These are phyloP conservation scores for Cinclus mexicanus DNA, from an alignment of 2,113 vertebrate genomes.

Conservation along the genomic window DNA sequence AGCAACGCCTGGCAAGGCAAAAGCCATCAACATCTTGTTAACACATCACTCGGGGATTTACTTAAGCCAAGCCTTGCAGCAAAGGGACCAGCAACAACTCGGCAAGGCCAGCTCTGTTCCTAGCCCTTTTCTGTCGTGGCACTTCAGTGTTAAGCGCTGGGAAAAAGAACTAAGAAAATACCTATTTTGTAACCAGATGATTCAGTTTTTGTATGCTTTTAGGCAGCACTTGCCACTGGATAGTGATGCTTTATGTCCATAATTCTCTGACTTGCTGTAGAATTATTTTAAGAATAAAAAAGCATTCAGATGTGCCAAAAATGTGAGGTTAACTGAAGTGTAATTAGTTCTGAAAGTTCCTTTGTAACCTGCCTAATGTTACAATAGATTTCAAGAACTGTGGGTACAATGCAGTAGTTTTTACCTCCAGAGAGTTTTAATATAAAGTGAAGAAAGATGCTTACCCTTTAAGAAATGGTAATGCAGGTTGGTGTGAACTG, in stretches of 20 bases:
- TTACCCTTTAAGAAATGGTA: conserved; percentile 58
- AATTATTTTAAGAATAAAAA: conserved; percentile 46
- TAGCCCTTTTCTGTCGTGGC: neutral
- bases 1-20: neutral
- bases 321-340: conserved; percentile 45
- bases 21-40: neutral
- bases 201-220: conserved; percentile 55
- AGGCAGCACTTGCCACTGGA: conserved; percentile 39
- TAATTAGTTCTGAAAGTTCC: conserved; percentile 42
- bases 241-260: conserved; percentile 48
- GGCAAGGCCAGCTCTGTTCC: neutral
- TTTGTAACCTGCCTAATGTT: conserved; percentile 51
- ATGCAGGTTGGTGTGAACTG: conserved; percentile 64
- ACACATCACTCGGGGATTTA: neutral
- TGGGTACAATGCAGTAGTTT: conserved; percentile 44
- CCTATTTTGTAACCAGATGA: conserved; percentile 61
- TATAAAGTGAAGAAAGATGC: conserved; percentile 62
- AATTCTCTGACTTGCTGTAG: conserved; percentile 42
- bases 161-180: conserved; percentile 10
- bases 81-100: neutral
- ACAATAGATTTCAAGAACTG: conserved; percentile 40
- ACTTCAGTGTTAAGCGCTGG: neutral
- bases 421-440: conserved; percentile 62
- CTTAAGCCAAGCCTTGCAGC: neutral
- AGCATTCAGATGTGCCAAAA: conserved; percentile 67